These are phyloP conservation scores for Ciconia boyciana DNA, from an alignment of 2,113 vertebrate species.

Conservation along the genomic window DNA sequence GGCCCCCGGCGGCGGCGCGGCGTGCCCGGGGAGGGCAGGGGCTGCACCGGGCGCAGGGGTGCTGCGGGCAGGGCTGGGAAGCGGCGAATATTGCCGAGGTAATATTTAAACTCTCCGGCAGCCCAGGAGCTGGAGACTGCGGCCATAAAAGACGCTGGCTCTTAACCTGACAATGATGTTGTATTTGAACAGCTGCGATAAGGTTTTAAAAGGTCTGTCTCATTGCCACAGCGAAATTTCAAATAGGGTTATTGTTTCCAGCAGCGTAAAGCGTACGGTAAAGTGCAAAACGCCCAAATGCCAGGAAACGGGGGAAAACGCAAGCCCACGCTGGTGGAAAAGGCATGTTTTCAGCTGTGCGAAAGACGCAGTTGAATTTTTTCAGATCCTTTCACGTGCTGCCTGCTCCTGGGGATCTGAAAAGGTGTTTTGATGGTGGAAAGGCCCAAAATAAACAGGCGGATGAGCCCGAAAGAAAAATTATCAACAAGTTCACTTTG, in stretches of 20 bases:
- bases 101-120: slow-evolving; percentile 61
- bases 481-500: slow-evolving; percentile 65
- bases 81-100: slow-evolving; percentile 40
- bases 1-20: neutral
- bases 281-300: slow-evolving; percentile 36
- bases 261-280: slow-evolving; percentile 39
- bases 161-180: slow-evolving; percentile 89
- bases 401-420: neutral
- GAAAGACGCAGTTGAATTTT: neutral
- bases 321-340: neutral
- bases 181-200: slow-evolving; percentile 86
- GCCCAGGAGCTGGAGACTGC: slow-evolving; percentile 13
- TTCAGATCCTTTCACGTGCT: neutral
- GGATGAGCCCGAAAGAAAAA: slow-evolving; percentile 19
- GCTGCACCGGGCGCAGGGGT: neutral
- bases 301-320: slow-evolving; percentile 52
- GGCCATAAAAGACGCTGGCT: slow-evolving; percentile 72
- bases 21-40: neutral
- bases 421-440: neutral
- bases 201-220: slow-evolving; percentile 84
- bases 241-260: slow-evolving; percentile 74
- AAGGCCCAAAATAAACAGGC: slow-evolving; percentile 57
- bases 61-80: neutral
- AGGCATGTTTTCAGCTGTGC: neutral
- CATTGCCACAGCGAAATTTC: slow-evolving; percentile 80